Evolutionary conservation across 2,888 invertebrate genomes (phyloP).

Genomic region (Liodrosophila aerea): DNA sequence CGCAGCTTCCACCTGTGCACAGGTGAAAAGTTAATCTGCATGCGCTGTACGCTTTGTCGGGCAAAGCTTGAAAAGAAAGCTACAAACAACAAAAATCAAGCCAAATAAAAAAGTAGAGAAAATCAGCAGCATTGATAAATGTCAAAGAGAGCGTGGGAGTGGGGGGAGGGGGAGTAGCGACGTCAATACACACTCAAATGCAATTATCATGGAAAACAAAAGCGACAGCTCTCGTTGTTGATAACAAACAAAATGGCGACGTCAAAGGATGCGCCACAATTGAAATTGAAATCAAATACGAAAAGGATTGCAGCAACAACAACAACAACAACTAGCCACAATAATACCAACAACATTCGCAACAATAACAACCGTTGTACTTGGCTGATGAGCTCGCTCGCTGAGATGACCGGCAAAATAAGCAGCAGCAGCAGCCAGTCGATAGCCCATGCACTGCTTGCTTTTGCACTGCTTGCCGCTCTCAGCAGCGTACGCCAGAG

Average conservation of each 20-base stretch:
- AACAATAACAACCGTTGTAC: conserved; percentile 15
- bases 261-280: conserved; percentile 76
- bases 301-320: conserved; percentile 63
- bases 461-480: conserved; percentile 20
- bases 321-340: conserved; percentile 24
- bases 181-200: conserved; percentile 63
- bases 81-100: conserved; percentile 16
- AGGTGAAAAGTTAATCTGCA: conserved; percentile 77
- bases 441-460: conserved; percentile 44
- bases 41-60: conserved; percentile 74
- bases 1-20: conserved; percentile 39
- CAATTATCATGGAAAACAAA: conserved; percentile 78
- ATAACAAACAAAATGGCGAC: conserved; percentile 68
- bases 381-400: conserved; percentile 46
- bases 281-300: conserved; percentile 74
- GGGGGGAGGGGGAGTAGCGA: background rate
- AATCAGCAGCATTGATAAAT: conserved; percentile 72
- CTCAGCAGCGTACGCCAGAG: conserved; percentile 1
- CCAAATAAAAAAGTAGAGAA: conserved; percentile 11
- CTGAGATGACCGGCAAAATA: conserved; percentile 51
- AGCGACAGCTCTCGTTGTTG: conserved; percentile 68
- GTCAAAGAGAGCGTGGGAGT: conserved; percentile 34
- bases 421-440: conserved; percentile 29
- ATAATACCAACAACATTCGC: conserved; percentile 7
- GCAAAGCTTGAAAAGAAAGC: conserved; percentile 51